A percentile compares a stretch with the other conserved stretches of the same genome.
Evolutionary conservation across 2,888 invertebrate genomes (phyloP).

Genomic region (Cephus pulcher): DNA sequence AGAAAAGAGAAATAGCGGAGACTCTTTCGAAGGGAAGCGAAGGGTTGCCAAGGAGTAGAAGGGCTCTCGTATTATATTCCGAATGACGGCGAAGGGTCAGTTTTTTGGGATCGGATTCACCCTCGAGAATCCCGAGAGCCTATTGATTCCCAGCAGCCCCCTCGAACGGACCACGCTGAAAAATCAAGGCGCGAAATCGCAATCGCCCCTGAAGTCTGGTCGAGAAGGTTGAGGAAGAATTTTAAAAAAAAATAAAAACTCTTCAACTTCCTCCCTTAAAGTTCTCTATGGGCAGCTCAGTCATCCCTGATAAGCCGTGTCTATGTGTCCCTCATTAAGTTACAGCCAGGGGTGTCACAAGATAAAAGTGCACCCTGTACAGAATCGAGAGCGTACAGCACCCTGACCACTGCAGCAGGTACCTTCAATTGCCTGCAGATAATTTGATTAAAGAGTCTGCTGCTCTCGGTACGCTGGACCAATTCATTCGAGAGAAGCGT

Average conservation of each 20-base stretch:
- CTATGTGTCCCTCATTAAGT: neutral
- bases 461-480: neutral
- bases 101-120: neutral
- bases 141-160: conserved; percentile 16
- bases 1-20: neutral
- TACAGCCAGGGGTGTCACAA: neutral
- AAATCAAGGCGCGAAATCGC: conserved; percentile 47
- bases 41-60: neutral
- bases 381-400: neutral
- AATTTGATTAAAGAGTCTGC: conserved; percentile 1
- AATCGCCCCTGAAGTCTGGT: conserved; percentile 43
- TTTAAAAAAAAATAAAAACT: conserved; percentile 28
- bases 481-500: neutral
- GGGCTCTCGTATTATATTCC: neutral
- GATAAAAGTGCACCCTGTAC: neutral
- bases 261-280: neutral
- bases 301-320: neutral
- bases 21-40: neutral
- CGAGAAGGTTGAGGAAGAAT: conserved; percentile 32
- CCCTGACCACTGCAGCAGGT: neutral
- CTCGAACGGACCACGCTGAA: conserved; percentile 25
- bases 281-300: neutral
- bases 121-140: neutral
- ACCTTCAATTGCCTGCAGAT: neutral
- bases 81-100: neutral